Percentiles rank a stretch among this genome's conserved stretches.
Conservation (phyloP, 2,797 vertebrate genomes). For the Gobionotothen gibberifrons region DNA sequence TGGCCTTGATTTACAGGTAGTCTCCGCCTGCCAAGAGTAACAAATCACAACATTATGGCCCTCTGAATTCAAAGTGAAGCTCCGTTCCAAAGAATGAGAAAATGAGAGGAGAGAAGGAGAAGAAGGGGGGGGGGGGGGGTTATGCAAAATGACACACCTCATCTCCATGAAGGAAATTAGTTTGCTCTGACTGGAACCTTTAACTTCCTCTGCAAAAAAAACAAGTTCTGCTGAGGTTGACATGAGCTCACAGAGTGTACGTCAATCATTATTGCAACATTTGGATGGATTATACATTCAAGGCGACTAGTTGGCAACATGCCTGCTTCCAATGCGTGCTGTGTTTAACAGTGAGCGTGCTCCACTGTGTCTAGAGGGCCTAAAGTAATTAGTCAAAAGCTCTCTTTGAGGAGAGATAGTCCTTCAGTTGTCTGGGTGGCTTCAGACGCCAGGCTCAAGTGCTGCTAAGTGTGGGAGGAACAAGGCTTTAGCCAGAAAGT, state of each 20-base stretch:
- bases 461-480: constrained; percentile 57
- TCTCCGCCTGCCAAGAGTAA: constrained; percentile 67
- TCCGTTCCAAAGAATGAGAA: constrained; percentile 50
- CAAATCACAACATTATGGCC: constrained; percentile 73
- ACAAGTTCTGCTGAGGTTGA: constrained; percentile 14
- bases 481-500: constrained; percentile 53
- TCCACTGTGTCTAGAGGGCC: constrained; percentile 50
- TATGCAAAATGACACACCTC: constrained; percentile 52
- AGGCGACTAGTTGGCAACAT: constrained; percentile 41
- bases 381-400: constrained; percentile 64
- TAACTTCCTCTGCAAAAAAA: constrained; percentile 31
- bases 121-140: too few species aligned
- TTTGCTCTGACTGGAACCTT: constrained; percentile 33
- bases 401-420: constrained; percentile 59
- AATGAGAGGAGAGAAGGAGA: constrained; percentile 3
- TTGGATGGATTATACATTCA: constrained; percentile 36
- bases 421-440: constrained; percentile 64
- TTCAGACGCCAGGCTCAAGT: constrained; percentile 73
- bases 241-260: constrained; percentile 3
- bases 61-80: constrained; percentile 58
- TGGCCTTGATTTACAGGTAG: constrained; percentile 74
- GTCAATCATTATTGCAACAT: constrained; percentile 44
- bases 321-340: constrained; percentile 26
- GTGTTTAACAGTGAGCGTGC: constrained; percentile 36
- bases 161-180: constrained; percentile 47